Evolutionary conservation across 2,113 vertebrate genomes (phyloP).

Genomic region (Athene cunicularia): DNA sequence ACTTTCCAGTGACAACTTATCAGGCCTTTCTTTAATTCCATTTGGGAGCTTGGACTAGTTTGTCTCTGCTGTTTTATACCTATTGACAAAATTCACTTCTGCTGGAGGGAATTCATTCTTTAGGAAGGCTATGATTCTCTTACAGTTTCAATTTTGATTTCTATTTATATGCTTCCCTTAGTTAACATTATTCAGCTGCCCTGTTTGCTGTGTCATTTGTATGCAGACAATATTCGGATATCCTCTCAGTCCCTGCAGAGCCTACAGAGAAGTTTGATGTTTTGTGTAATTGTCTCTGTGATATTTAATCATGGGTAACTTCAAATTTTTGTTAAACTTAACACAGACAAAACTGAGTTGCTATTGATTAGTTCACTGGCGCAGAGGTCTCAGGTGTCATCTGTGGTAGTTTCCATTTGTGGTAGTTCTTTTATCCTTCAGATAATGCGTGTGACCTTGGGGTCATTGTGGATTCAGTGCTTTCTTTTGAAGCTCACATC

Average conservation of each 20-base stretch:
- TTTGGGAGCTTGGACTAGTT: not conserved
- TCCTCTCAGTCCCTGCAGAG: constrained; percentile 28
- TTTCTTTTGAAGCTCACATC: constrained; percentile 73
- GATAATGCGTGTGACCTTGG: constrained; percentile 68
- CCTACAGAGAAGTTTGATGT: constrained; percentile 55
- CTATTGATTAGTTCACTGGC: constrained; percentile 58
- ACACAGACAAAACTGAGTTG: constrained; percentile 66
- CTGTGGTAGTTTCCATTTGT: constrained; percentile 69
- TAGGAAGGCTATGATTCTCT: constrained; percentile 1
- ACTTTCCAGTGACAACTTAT: constrained; percentile 24
- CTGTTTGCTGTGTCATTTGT: constrained; percentile 35
- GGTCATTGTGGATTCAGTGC: constrained; percentile 59
- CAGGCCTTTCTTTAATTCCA: not conserved
- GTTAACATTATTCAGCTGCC: constrained; percentile 12
- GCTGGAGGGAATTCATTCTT: not conserved
- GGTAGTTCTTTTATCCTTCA: constrained; percentile 71
- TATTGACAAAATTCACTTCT: constrained; percentile 28
- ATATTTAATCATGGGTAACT: constrained; percentile 61
- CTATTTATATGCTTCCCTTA: not conserved
- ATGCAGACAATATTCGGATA: constrained; percentile 19
- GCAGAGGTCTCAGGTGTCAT: constrained; percentile 71
- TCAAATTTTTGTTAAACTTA: constrained; percentile 74
- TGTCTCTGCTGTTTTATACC: not conserved
- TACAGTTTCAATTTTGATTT: constrained; percentile 35
- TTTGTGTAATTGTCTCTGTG: constrained; percentile 68